phyloP scores from a whole-genome alignment of 2,888 invertebrate species.

The Cenopis cana region DNA sequence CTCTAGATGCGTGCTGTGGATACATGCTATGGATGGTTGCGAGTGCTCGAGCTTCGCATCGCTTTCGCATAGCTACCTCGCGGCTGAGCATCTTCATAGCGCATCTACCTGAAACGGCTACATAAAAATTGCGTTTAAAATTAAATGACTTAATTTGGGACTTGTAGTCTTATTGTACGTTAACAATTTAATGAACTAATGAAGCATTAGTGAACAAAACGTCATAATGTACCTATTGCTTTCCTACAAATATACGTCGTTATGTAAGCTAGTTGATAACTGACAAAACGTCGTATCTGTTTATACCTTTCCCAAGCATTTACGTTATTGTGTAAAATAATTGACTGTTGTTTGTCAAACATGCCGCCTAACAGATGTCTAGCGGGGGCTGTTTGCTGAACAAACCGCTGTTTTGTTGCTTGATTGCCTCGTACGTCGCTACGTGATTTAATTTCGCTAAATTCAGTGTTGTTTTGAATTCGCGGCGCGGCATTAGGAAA shows the following conservation, averaged over 20 bases:
- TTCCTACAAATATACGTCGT: neutral
- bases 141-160: constrained; percentile 2
- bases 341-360: constrained; percentile 23
- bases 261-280: neutral
- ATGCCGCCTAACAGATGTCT: constrained; percentile 30
- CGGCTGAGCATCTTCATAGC: no score
- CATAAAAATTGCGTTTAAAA: neutral
- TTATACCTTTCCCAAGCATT: neutral
- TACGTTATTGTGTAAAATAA: neutral
- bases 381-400: constrained; percentile 34
- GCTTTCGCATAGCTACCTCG: no score
- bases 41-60: no score
- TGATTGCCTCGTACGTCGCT: constrained; percentile 20
- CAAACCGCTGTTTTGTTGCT: constrained; percentile 26
- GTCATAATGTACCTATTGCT: neutral
- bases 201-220: neutral
- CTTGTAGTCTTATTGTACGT: neutral
- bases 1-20: no score
- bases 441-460: constrained; percentile 10
- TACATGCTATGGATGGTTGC: no score
- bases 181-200: neutral
- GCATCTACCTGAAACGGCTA: no score
- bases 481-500: neutral
- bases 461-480: neutral
- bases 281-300: neutral